A percentile compares a stretch with the other conserved stretches of the same genome.
Conservation (phyloP, 2,888 invertebrate genomes). For the Nebria brevicollis region DNA sequence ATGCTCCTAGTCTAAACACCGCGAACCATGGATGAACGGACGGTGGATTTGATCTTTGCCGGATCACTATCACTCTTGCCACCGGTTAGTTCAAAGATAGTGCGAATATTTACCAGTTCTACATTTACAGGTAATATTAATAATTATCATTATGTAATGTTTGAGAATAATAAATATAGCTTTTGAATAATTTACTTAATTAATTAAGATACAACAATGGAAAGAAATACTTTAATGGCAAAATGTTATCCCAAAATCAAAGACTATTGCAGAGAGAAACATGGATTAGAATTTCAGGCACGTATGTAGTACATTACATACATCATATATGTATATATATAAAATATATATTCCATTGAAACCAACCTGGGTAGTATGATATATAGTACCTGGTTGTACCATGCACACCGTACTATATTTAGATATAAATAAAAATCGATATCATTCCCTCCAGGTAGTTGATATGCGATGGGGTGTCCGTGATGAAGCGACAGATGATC, state of each 20-base stretch:
- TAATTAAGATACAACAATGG: constrained; percentile 91
- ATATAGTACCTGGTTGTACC: neutral
- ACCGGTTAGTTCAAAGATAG: constrained; percentile 97
- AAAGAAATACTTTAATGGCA: constrained; percentile 96
- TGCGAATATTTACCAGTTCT: constrained; percentile 97
- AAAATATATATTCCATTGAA: neutral
- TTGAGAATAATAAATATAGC: neutral
- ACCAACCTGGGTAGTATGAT: neutral
- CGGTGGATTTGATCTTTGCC: constrained; percentile 89
- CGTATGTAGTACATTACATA: constrained; percentile 40
- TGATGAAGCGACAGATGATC: constrained; percentile 98
- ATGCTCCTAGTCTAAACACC: too few species aligned
- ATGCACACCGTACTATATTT: neutral
- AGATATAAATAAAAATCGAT: neutral
- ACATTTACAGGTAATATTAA: constrained; percentile 88
- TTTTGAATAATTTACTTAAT: neutral
- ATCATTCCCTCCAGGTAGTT: constrained; percentile 76
- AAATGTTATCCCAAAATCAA: constrained; percentile 97
- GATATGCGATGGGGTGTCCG: constrained; percentile 99
- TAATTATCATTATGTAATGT: neutral
- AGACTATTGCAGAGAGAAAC: constrained; percentile 96
- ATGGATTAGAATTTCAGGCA: constrained; percentile 98
- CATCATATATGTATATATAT: too few species aligned
- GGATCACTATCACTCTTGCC: constrained; percentile 90
- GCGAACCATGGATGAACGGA: constrained; percentile 84